Evolutionary conservation across 2,797 vertebrate species (phyloP).

Genomic region (Coranthus polyacanthus): DNA sequence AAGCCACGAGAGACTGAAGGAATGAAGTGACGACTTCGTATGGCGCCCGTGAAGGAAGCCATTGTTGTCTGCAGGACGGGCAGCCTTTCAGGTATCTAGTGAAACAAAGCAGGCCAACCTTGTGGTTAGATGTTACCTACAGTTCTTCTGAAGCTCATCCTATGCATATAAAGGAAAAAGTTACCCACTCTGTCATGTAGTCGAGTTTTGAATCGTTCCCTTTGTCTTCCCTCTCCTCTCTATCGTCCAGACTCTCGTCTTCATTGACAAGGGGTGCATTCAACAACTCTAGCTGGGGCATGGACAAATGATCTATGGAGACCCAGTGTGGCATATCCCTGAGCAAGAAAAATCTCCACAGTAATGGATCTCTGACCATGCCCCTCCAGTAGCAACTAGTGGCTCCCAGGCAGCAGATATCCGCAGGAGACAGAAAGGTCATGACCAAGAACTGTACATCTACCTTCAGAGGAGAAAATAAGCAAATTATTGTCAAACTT

Average conservation of each 20-base stretch:
- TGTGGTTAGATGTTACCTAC: neutral
- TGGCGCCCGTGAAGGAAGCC: constrained; percentile 80
- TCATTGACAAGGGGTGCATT: constrained; percentile 71
- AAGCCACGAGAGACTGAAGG: constrained; percentile 89
- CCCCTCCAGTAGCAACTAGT: constrained; percentile 90
- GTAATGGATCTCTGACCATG: constrained; percentile 89
- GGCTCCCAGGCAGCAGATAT: constrained; percentile 90
- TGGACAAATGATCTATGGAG: constrained; percentile 90
- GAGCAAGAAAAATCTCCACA: constrained; percentile 93
- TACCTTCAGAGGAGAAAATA: constrained; percentile 80
- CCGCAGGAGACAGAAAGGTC: constrained; percentile 90
- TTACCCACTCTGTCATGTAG: constrained; percentile 92
- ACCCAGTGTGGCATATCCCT: constrained; percentile 90
- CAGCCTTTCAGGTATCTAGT: constrained; percentile 91
- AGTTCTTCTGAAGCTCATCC: neutral
- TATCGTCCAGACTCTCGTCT: constrained; percentile 63
- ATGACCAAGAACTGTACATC: constrained; percentile 91
- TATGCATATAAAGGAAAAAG: neutral
- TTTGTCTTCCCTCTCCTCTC: constrained; percentile 51
- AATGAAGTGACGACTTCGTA: constrained; percentile 89
- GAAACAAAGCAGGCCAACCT: constrained; percentile 35
- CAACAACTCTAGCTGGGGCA: constrained; percentile 87
- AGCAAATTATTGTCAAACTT: too few species aligned
- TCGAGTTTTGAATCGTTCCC: constrained; percentile 69
- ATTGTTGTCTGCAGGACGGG: constrained; percentile 86